Conservation (phyloP, 2,888 invertebrate species). For the Gortyna flavago region DNA sequence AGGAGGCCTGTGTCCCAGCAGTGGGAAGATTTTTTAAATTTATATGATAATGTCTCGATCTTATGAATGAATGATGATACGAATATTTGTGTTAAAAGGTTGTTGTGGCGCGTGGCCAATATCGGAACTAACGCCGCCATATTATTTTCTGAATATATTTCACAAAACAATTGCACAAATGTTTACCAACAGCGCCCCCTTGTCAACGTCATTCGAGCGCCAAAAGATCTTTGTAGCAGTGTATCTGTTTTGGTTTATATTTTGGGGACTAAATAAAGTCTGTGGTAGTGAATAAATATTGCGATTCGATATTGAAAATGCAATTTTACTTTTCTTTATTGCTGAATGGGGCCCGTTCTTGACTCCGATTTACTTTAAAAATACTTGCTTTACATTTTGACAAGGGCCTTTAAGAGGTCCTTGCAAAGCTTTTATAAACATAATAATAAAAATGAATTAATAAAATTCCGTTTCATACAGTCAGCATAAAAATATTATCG, state of each 20-base stretch:
- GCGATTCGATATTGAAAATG: slow-evolving; percentile 2
- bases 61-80: slow-evolving; percentile 64
- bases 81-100: slow-evolving; percentile 1
- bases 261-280: slow-evolving; percentile 3
- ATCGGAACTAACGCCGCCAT: neutral
- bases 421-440: neutral
- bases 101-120: neutral
- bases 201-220: neutral
- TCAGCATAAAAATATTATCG: slow-evolving; percentile 17
- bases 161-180: neutral
- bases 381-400: no score
- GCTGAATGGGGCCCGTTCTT: no score
- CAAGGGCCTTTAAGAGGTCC: neutral
- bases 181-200: neutral
- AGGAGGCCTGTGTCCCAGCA: no score
- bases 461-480: slow-evolving; percentile 21
- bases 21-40: no score
- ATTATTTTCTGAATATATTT: neutral
- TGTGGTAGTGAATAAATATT: neutral
- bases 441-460: slow-evolving; percentile 6
- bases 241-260: slow-evolving; percentile 33
- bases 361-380: no score
- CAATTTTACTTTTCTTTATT: neutral
- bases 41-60: slow-evolving; percentile 42
- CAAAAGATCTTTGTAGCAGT: neutral